Percentiles rank a stretch among this genome's conserved stretches.
Conservation (phyloP, 1,140 invertebrate genomes). For the Parasteatoda tepidariorum region DNA sequence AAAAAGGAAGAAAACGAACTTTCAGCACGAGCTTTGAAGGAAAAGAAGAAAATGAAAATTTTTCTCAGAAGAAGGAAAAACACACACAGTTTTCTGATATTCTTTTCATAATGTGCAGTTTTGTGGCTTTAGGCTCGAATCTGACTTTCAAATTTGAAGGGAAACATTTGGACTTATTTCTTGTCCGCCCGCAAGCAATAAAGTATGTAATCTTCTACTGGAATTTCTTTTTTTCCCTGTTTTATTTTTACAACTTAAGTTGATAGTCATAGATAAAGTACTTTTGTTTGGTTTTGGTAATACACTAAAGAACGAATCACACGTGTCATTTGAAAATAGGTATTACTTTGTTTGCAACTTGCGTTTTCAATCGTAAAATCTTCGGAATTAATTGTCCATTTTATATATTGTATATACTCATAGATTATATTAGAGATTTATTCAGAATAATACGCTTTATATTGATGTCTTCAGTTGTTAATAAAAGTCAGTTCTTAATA, state of each 20-base stretch:
- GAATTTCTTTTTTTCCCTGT: neutral
- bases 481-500: no score
- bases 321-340: no score
- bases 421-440: no score
- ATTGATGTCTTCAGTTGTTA: no score
- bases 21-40: neutral
- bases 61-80: neutral
- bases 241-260: neutral
- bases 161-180: neutral
- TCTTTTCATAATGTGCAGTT: constrained; percentile 10
- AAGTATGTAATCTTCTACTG: neutral
- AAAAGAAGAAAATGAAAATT: neutral
- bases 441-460: no score
- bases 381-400: no score
- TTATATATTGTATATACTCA: no score
- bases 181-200: neutral
- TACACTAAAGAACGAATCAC: neutral
- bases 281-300: neutral
- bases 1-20: neutral
- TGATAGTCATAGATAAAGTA: neutral
- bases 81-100: neutral
- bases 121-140: neutral
- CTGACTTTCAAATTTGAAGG: constrained; percentile 5
- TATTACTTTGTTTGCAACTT: no score
- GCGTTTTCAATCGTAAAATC: no score